Conservation (phyloP, 2,888 invertebrate species). For the Gryllus longicercus region DNA sequence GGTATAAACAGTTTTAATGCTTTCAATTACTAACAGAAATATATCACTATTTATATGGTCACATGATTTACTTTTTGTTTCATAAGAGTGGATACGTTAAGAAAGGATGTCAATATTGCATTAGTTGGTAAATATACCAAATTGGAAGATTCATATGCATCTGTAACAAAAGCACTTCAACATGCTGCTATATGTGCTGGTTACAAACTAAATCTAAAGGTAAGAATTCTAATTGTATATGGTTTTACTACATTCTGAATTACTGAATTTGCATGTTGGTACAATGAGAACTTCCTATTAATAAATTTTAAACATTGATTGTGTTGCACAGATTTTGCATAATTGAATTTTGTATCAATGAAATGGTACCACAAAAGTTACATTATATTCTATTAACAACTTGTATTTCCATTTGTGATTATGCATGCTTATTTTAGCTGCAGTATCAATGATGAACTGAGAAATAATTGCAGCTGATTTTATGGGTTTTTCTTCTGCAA, state of each 20-base stretch:
- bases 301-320: neutral
- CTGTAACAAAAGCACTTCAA: constrained; percentile 89
- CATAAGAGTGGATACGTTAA: constrained; percentile 69
- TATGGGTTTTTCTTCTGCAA: too few relatives aligned
- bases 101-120: constrained; percentile 82
- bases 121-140: constrained; percentile 97
- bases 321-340: neutral
- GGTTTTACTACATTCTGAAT: constrained; percentile 50
- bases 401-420: too few relatives aligned
- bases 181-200: constrained; percentile 87
- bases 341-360: too few relatives aligned
- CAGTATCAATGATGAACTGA: too few relatives aligned
- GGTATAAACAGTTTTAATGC: constrained; percentile 41
- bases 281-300: neutral
- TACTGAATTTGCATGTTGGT: neutral
- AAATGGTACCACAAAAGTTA: too few relatives aligned
- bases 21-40: neutral
- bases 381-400: too few relatives aligned
- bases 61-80: constrained; percentile 27
- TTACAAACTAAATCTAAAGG: constrained; percentile 75
- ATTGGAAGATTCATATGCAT: constrained; percentile 93
- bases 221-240: constrained; percentile 41
- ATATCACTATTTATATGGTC: neutral
- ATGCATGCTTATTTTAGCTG: too few relatives aligned
- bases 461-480: too few relatives aligned